These are phyloP conservation scores for Anabas testudineus DNA, from an alignment of 2,797 vertebrate species.

Conservation along the genomic window DNA sequence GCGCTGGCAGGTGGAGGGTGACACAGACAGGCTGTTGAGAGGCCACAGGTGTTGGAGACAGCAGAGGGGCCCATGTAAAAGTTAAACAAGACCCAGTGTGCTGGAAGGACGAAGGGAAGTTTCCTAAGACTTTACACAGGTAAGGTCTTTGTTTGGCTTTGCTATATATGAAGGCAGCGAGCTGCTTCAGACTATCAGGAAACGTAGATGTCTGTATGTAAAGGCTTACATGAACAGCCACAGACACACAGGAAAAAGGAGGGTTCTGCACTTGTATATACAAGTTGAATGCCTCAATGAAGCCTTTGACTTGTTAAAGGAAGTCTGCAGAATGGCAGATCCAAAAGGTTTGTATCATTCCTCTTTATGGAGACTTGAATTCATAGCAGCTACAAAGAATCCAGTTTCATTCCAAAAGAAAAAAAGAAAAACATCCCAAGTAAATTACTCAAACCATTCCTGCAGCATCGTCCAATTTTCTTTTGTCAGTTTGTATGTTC, in stretches of 20 bases:
- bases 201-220: slow-evolving; percentile 61
- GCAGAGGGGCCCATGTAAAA: slow-evolving; percentile 49
- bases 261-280: slow-evolving; percentile 22
- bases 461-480: slow-evolving; percentile 1
- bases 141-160: slow-evolving; percentile 69
- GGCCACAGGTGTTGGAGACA: slow-evolving; percentile 68
- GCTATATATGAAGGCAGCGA: slow-evolving; percentile 14
- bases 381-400: neutral
- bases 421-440: neutral
- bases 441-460: neutral
- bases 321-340: neutral
- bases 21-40: slow-evolving; percentile 70
- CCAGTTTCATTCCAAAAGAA: neutral
- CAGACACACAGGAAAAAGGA: slow-evolving; percentile 57
- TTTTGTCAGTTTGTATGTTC: neutral
- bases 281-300: slow-evolving; percentile 34
- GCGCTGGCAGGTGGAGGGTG: slow-evolving; percentile 55
- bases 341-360: neutral
- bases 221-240: slow-evolving; percentile 33
- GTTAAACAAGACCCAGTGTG: slow-evolving; percentile 62
- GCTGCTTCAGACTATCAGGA: slow-evolving; percentile 53
- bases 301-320: slow-evolving; percentile 27
- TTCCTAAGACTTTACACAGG: slow-evolving; percentile 70
- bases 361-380: neutral
- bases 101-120: slow-evolving; percentile 71